Percentiles rank a stretch among this genome's conserved stretches.
Evolutionary conservation across 35 echinoderm and acorn worm species (phyloP).

Genomic region (Apostichopus japonicus): DNA sequence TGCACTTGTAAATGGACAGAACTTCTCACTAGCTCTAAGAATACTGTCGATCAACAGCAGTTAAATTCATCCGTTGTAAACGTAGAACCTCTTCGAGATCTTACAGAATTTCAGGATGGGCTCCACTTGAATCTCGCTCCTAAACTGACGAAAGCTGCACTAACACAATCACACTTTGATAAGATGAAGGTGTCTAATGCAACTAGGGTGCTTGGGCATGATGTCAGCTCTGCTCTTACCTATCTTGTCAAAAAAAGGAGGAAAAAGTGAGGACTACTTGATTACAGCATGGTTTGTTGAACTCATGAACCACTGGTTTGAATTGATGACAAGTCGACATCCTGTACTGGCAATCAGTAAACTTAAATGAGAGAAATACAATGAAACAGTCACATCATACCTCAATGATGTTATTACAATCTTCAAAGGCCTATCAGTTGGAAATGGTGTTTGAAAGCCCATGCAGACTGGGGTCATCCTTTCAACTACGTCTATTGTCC

Average conservation of each 20-base stretch:
- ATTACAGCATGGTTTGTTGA: conserved; percentile 34
- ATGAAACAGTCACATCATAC: conserved; percentile 48
- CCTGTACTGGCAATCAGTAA: conserved; percentile 39
- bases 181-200: conserved; percentile 68
- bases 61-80: not conserved
- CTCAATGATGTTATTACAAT: conserved; percentile 52
- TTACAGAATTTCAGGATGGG: conserved; percentile 24
- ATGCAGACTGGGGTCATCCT: conserved; percentile 65
- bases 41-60: too few species aligned
- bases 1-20: too few species aligned
- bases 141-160: not conserved
- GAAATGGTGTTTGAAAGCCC: conserved; percentile 65
- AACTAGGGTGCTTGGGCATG: conserved; percentile 41
- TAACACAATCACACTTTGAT: conserved; percentile 61
- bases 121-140: conserved; percentile 48
- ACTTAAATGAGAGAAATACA: conserved; percentile 52
- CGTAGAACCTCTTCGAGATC: not conserved
- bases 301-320: not conserved
- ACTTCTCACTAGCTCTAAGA: too few species aligned
- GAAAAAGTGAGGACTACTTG: not conserved
- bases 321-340: not conserved
- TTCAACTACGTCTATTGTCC: conserved; percentile 39
- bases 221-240: not conserved
- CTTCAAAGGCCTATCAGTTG: conserved; percentile 58
- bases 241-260: conserved; percentile 20